Percentiles rank a stretch among this genome's conserved stretches.
phyloP scores from a whole-genome alignment of 2,888 invertebrate genomes.

The Drosophila lutescens region DNA sequence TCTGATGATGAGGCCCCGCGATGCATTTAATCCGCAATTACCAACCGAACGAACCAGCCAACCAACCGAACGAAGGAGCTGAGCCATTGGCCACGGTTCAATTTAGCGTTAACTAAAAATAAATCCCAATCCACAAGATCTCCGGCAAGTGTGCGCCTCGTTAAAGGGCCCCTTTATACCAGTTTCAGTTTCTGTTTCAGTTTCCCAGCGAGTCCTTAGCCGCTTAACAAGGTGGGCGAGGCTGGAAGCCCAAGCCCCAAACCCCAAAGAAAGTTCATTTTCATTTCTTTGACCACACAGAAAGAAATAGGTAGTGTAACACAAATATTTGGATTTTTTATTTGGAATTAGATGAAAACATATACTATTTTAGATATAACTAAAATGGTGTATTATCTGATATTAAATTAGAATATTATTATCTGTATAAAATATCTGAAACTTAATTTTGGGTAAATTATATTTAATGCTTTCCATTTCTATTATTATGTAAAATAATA shows the following conservation, averaged over 20 bases:
- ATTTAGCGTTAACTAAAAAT: constrained; percentile 74
- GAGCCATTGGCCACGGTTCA: constrained; percentile 51
- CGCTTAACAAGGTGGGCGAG: constrained; percentile 79
- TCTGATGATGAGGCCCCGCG: constrained; percentile 32
- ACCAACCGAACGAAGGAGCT: constrained; percentile 10
- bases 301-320: not conserved
- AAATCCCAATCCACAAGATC: constrained; percentile 40
- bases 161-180: constrained; percentile 23
- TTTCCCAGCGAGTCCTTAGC: constrained; percentile 55
- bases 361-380: too few relatives aligned
- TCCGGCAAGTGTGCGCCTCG: constrained; percentile 38
- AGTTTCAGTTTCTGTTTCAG: constrained; percentile 7
- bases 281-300: constrained; percentile 3
- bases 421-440: too few relatives aligned
- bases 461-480: too few relatives aligned
- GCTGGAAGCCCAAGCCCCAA: constrained; percentile 13
- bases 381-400: too few relatives aligned
- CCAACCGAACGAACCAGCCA: constrained; percentile 35
- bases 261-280: constrained; percentile 61
- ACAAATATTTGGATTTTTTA: not conserved
- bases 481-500: too few relatives aligned
- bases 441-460: too few relatives aligned
- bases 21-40: constrained; percentile 77
- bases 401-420: too few relatives aligned
- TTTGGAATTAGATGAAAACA: too few relatives aligned